These are phyloP conservation scores for Halcyon senegalensis DNA, from an alignment of 2,113 vertebrate species.

Conservation along the genomic window DNA sequence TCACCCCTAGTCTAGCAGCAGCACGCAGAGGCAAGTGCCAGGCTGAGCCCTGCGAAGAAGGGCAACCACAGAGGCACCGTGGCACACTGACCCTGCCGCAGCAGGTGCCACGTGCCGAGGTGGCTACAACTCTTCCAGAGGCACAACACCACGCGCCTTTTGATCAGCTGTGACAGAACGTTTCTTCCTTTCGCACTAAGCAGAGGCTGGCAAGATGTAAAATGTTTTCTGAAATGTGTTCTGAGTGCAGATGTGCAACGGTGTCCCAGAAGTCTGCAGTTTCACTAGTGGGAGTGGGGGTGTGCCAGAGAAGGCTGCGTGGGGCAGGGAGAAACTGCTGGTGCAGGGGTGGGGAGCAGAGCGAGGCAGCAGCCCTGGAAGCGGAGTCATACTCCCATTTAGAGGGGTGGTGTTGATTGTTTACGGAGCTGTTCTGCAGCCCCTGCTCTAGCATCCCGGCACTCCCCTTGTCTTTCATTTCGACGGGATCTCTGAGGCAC, in stretches of 20 bases:
- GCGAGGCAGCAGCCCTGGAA: fast-evolving
- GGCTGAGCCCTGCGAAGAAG: not conserved
- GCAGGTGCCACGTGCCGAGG: fast-evolving
- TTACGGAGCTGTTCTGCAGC: not conserved
- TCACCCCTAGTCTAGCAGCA: not conserved
- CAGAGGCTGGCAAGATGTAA: not conserved
- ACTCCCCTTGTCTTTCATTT: not conserved
- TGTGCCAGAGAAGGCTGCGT: not conserved
- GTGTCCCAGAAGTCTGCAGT: fast-evolving
- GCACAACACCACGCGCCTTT: not conserved
- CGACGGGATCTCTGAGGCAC: not conserved
- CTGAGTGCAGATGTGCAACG: not conserved
- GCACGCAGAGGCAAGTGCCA: not conserved
- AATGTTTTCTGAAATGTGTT: not conserved
- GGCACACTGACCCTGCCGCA: fast-evolving
- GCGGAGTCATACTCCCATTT: not conserved
- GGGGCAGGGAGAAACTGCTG: not conserved
- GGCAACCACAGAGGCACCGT: not conserved
- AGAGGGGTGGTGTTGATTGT: not conserved
- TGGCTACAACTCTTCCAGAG: not conserved
- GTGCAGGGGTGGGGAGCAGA: not conserved
- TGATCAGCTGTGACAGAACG: not conserved
- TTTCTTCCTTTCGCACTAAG: not conserved
- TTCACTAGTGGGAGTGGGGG: not conserved
- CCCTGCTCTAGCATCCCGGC: not conserved